Percentiles rank a stretch among this genome's conserved stretches.
Conservation (phyloP, 2,888 invertebrate species). For the Hemithea aestivaria region DNA sequence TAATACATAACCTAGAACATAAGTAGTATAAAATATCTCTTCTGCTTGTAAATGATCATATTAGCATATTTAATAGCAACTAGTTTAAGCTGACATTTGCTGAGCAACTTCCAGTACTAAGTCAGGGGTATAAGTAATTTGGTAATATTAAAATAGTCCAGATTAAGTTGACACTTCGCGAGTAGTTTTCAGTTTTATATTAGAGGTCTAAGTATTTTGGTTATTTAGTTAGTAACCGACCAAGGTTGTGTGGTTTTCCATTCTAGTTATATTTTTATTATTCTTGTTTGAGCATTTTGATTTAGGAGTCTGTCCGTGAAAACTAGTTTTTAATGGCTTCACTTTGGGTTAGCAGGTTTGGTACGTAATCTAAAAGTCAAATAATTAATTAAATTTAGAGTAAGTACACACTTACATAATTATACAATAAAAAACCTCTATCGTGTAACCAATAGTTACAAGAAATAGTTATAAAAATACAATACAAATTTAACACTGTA, state of each 20-base stretch:
- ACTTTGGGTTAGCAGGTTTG: too few relatives aligned
- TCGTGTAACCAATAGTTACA: too few relatives aligned
- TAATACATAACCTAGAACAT: slow-evolving; percentile 7
- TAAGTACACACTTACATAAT: too few relatives aligned
- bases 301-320: slow-evolving; percentile 4
- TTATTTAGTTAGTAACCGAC: slow-evolving; percentile 19
- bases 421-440: too few relatives aligned
- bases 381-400: too few relatives aligned
- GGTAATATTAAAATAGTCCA: too few relatives aligned
- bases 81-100: slow-evolving; percentile 40
- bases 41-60: slow-evolving; percentile 37
- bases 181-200: slow-evolving; percentile 2
- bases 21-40: slow-evolving; percentile 23
- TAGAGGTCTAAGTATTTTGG: slow-evolving; percentile 29
- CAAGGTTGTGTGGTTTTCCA: slow-evolving; percentile 33
- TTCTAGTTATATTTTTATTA: slow-evolving; percentile 24
- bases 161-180: slow-evolving; percentile 38
- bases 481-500: too few relatives aligned
- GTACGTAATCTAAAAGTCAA: too few relatives aligned
- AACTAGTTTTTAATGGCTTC: neutral
- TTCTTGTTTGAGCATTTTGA: slow-evolving; percentile 14
- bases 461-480: too few relatives aligned
- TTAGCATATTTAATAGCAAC: slow-evolving; percentile 50
- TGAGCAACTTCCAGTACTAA: too few relatives aligned
- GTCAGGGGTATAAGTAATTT: too few relatives aligned